A percentile compares a stretch with the other conserved stretches of the same genome.
phyloP scores from a whole-genome alignment of 2,797 vertebrate species.

The Brachyalestes nurse region DNA sequence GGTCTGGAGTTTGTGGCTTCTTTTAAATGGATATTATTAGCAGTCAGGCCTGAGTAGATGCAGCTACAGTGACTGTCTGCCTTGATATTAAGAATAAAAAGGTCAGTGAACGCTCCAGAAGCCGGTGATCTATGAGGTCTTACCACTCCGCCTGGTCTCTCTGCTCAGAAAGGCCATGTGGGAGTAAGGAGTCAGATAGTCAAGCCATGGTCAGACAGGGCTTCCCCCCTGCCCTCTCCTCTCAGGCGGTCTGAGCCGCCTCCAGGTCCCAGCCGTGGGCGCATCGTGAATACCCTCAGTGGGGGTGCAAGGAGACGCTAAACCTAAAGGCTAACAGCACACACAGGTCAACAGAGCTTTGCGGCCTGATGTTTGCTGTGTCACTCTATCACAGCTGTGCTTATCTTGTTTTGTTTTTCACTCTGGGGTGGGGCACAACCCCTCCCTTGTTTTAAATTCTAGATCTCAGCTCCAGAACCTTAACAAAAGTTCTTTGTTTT shows the following conservation, averaged over 20 bases:
- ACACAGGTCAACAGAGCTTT: conserved; percentile 31
- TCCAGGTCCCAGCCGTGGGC: conserved; percentile 49
- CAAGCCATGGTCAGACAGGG: conserved; percentile 57
- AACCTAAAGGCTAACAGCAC: conserved; percentile 39
- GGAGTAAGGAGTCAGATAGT: conserved; percentile 58
- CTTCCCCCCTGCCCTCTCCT: conserved; percentile 52
- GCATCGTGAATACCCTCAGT: conserved; percentile 55
- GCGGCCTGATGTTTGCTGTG: conserved; percentile 45
- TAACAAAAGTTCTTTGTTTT: conserved; percentile 51
- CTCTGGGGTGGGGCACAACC: conserved; percentile 33
- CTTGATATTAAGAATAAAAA: background rate
- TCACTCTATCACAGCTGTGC: conserved; percentile 68
- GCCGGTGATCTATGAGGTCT: conserved; percentile 42
- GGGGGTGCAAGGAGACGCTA: conserved; percentile 38
- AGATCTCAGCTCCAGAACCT: conserved; percentile 46
- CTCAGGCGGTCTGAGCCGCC: conserved; percentile 37
- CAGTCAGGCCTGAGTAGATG: background rate
- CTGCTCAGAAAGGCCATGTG: conserved; percentile 72
- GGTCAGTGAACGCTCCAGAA: background rate
- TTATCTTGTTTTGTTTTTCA: conserved; percentile 44
- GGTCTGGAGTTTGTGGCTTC: too few species aligned
- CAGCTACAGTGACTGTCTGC: background rate
- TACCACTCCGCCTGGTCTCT: conserved; percentile 63
- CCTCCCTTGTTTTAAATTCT: conserved; percentile 45
- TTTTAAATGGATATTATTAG: too few species aligned